Evolutionary conservation across 2,888 invertebrate genomes (phyloP).

Genomic region (Harpagoxenus sublaevis): DNA sequence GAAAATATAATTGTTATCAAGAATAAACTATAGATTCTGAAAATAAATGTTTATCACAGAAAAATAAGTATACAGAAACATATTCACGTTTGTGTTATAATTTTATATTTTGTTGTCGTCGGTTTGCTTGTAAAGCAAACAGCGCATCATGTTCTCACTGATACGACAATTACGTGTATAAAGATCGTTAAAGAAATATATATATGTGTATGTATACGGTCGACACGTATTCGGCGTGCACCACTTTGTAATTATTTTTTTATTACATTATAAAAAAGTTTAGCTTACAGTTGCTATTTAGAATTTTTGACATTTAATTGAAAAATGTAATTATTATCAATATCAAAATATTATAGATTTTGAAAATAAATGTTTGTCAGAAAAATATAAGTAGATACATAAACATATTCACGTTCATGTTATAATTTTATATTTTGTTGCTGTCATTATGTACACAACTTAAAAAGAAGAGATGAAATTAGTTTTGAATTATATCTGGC

Average conservation of each 20-base stretch:
- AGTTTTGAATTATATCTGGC: not conserved
- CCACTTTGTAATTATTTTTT: not conserved
- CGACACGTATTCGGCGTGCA: not conserved
- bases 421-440: not conserved
- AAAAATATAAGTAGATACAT: not conserved
- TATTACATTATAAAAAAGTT: not conserved
- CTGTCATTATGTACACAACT: not conserved
- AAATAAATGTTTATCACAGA: not conserved
- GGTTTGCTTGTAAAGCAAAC: conserved; percentile 25
- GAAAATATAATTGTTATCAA: not conserved
- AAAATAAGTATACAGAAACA: not conserved
- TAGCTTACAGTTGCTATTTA: not conserved
- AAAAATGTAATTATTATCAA: not conserved
- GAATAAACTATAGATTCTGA: not conserved
- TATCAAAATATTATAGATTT: not conserved
- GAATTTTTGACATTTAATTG: not conserved
- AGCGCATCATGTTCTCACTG: not conserved
- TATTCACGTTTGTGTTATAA: not conserved
- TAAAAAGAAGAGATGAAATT: not conserved
- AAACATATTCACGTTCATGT: not conserved
- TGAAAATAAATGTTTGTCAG: not conserved
- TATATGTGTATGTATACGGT: not conserved
- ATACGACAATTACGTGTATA: not conserved
- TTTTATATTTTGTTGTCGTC: not conserved
- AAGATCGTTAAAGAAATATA: not conserved